phyloP scores from a whole-genome alignment of 1,140 invertebrate genomes.

The Zaprionus ornatus region DNA sequence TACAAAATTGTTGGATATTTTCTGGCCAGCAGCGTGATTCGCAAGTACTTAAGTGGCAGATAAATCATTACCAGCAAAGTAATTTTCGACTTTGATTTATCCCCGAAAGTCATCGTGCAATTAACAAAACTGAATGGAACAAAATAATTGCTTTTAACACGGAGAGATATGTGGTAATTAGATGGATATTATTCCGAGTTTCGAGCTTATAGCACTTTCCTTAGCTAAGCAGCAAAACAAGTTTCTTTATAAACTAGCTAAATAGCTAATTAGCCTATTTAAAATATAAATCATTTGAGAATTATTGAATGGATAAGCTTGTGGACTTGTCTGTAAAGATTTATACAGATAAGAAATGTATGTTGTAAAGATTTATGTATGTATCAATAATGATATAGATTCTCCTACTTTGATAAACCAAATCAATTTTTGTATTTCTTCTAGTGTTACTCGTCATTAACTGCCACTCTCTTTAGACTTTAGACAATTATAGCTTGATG shows the following conservation, averaged over 20 bases:
- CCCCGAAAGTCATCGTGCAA: conserved; percentile 5
- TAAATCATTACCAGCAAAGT: background rate
- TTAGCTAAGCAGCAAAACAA: background rate
- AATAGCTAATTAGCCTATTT: conserved; percentile 2
- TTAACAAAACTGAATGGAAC: background rate
- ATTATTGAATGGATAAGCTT: too few relatives aligned
- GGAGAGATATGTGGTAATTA: too few relatives aligned
- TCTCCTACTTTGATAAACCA: too few relatives aligned
- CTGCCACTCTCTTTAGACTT: too few relatives aligned
- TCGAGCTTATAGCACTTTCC: background rate
- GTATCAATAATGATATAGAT: too few relatives aligned
- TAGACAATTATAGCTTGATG: too few relatives aligned
- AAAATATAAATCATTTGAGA: background rate
- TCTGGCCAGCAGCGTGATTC: conserved; percentile 1
- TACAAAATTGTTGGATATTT: conserved; percentile 22
- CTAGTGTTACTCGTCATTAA: too few relatives aligned
- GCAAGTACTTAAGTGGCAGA: conserved; percentile 11
- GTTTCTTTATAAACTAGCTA: background rate
- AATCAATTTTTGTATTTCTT: too few relatives aligned
- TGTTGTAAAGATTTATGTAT: too few relatives aligned
- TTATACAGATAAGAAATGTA: too few relatives aligned
- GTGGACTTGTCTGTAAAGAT: too few relatives aligned
- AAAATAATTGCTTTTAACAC: background rate
- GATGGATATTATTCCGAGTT: too few relatives aligned
- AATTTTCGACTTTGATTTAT: conserved; percentile 5